Percentiles rank a stretch among this genome's conserved stretches.
Conservation (phyloP, 2,888 invertebrate species). For the Thera obeliscata region DNA sequence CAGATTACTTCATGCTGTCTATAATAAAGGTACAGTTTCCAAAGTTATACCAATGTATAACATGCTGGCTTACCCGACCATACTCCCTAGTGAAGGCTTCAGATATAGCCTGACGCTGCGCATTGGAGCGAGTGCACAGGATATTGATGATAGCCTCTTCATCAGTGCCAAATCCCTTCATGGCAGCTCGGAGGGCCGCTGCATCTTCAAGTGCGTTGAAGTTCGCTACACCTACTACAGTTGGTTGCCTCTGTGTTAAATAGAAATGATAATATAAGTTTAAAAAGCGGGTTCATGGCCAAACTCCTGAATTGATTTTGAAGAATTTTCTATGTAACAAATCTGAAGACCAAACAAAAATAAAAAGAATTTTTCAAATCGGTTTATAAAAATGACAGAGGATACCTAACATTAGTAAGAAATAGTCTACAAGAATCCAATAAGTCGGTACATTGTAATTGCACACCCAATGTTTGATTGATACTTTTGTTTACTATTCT, state of each 20-base stretch:
- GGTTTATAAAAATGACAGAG: too few relatives aligned
- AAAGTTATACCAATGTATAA: background rate
- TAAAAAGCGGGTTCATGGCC: too few relatives aligned
- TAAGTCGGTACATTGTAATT: background rate
- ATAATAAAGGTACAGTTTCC: too few relatives aligned
- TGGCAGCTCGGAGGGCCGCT: conserved; percentile 86
- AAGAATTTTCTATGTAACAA: too few relatives aligned
- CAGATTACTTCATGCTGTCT: too few relatives aligned
- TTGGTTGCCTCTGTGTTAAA: conserved; percentile 76
- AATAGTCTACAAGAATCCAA: background rate
- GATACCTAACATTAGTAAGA: too few relatives aligned
- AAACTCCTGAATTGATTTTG: too few relatives aligned
- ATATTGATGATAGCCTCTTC: conserved; percentile 90
- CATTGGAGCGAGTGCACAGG: conserved; percentile 87
- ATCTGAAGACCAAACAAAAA: too few relatives aligned
- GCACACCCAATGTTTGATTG: conserved; percentile 5
- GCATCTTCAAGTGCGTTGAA: conserved; percentile 88
- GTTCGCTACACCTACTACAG: conserved; percentile 82
- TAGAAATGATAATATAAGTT: background rate
- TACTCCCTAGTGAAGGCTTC: conserved; percentile 85
- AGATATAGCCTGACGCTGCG: conserved; percentile 89
- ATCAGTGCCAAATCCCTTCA: conserved; percentile 91
- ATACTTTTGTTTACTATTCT: conserved; percentile 25
- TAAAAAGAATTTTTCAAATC: too few relatives aligned
- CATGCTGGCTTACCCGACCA: conserved; percentile 73